phyloP scores from a whole-genome alignment of 2,888 invertebrate genomes.

The Dascillus cervinus region DNA sequence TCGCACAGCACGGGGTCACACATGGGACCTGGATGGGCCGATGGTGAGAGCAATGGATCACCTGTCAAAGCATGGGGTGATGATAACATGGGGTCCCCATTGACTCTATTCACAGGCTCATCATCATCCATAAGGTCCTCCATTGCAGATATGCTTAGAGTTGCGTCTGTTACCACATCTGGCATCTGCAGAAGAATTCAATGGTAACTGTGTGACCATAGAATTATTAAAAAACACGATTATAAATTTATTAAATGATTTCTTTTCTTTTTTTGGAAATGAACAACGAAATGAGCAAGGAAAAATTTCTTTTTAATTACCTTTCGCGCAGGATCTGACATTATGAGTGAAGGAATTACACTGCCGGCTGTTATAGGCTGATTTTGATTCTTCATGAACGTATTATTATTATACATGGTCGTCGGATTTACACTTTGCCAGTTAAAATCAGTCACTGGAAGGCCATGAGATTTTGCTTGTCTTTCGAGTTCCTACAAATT shows the following conservation, averaged over 20 bases:
- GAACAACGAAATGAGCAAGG: too few relatives aligned
- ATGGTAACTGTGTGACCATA: background rate
- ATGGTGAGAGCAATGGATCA: constrained; percentile 54
- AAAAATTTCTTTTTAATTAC: too few relatives aligned
- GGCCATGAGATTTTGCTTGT: constrained; percentile 66
- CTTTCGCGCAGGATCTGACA: constrained; percentile 41
- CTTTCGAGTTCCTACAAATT: constrained; percentile 66
- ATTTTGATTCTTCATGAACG: constrained; percentile 40
- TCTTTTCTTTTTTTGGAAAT: too few relatives aligned
- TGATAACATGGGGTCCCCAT: constrained; percentile 44
- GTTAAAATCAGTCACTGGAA: constrained; percentile 56
- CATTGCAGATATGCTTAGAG: constrained; percentile 52
- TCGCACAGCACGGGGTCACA: constrained; percentile 56
- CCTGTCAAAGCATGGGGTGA: constrained; percentile 50
- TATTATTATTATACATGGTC: constrained; percentile 33
- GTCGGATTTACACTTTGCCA: constrained; percentile 46
- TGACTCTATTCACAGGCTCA: constrained; percentile 36
- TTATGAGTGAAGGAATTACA: constrained; percentile 32
- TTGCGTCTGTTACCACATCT: constrained; percentile 49
- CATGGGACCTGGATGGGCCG: constrained; percentile 49
- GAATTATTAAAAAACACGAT: too few relatives aligned
- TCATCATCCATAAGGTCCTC: constrained; percentile 52
- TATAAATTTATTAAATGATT: too few relatives aligned
- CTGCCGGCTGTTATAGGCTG: constrained; percentile 29
- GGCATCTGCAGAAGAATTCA: constrained; percentile 43